Conservation (phyloP, 1,140 invertebrate genomes). For the Apis dorsata region DNA sequence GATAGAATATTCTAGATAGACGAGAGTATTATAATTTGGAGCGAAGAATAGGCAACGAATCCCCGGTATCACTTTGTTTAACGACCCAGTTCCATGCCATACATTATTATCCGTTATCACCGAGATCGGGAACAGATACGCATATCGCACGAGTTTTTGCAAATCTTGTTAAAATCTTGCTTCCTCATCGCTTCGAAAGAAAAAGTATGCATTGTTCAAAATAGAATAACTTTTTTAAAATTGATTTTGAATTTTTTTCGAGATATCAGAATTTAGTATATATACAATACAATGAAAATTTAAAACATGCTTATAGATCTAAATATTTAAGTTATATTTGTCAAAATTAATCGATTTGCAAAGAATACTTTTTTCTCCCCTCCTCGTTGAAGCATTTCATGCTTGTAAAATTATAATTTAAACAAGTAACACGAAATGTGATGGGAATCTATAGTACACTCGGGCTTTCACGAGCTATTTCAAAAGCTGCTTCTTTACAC, state of each 20-base stretch:
- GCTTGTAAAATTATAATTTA: slow-evolving; percentile 11
- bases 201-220: no score
- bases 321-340: no score
- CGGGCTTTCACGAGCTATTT: slow-evolving; percentile 23
- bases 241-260: no score
- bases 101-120: slow-evolving; percentile 40
- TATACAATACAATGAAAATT: no score
- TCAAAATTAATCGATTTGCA: no score
- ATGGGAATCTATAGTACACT: no score
- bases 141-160: no score
- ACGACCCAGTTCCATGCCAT: slow-evolving; percentile 23
- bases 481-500: slow-evolving; percentile 24
- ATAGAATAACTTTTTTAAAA: no score
- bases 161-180: no score
- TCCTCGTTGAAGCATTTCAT: neutral
- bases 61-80: neutral
- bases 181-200: neutral
- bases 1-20: slow-evolving; percentile 8
- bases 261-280: no score
- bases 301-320: no score
- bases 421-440: neutral
- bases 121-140: neutral
- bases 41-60: slow-evolving; percentile 3
- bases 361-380: neutral
- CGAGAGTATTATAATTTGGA: slow-evolving; percentile 37